These are phyloP conservation scores for Pedionomus torquatus DNA, from an alignment of 2,113 vertebrate species.

Conservation along the genomic window DNA sequence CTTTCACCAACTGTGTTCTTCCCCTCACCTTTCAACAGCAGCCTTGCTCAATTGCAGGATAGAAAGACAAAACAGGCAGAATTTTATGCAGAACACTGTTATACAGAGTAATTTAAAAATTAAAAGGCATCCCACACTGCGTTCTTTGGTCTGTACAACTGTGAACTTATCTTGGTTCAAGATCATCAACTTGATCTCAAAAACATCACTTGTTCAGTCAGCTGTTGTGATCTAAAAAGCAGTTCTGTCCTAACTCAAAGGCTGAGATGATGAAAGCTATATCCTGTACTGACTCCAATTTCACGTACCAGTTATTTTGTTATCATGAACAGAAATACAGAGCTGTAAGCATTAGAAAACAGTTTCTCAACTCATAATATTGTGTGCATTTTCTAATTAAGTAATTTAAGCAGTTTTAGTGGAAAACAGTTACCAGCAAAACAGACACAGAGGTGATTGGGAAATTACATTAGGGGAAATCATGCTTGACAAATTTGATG, in stretches of 20 bases:
- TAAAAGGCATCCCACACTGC: neutral
- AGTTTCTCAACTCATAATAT: neutral
- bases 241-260: neutral
- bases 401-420: neutral
- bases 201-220: neutral
- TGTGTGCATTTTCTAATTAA: neutral
- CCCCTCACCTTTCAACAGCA: neutral
- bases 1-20: neutral
- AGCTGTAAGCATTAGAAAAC: neutral
- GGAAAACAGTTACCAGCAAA: neutral
- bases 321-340: neutral
- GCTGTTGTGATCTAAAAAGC: neutral
- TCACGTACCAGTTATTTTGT: neutral
- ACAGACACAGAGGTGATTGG: no score
- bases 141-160: neutral
- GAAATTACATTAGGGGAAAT: no score
- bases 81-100: neutral
- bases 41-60: neutral
- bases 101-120: neutral
- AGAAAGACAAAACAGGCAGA: neutral
- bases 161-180: neutral
- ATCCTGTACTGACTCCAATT: neutral
- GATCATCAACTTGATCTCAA: neutral
- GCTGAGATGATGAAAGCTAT: neutral
- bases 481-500: no score